A percentile compares a stretch with the other conserved stretches of the same genome.
Evolutionary conservation across 23 tunicate genomes (phyloP).

Genomic region (Styela plicata): DNA sequence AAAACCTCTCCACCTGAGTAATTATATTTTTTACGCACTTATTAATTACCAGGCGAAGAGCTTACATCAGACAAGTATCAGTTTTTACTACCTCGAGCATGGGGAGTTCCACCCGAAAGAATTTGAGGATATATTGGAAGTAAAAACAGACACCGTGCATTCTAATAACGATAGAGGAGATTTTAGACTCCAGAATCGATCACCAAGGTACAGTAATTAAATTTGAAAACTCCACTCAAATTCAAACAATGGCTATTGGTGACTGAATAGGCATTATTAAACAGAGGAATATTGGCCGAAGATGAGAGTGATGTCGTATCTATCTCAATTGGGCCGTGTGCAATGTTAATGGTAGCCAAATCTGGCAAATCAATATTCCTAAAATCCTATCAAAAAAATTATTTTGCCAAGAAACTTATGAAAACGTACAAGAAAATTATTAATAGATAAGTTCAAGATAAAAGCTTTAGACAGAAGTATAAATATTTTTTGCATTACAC

Average conservation of each 20-base stretch:
- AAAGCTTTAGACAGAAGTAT: too few relatives aligned
- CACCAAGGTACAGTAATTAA: conserved; percentile 28
- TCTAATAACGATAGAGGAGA: conserved; percentile 24
- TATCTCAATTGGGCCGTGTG: not conserved
- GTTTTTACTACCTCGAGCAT: conserved; percentile 53
- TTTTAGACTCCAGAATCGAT: conserved; percentile 40
- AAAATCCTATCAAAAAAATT: too few relatives aligned
- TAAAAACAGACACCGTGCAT: not conserved
- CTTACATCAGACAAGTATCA: conserved; percentile 56
- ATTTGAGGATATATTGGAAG: not conserved
- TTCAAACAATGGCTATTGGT: not conserved
- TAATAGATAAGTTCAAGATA: too few relatives aligned
- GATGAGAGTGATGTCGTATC: not conserved
- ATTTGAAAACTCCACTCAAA: not conserved
- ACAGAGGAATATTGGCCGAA: too few relatives aligned
- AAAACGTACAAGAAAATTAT: too few relatives aligned
- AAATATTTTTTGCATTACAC: too few relatives aligned
- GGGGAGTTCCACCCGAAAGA: conserved; percentile 52
- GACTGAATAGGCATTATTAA: conserved; percentile 10
- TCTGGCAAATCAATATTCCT: too few relatives aligned
- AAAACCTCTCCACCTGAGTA: not conserved
- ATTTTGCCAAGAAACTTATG: too few relatives aligned
- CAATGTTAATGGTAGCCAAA: not conserved
- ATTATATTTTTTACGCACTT: not conserved
- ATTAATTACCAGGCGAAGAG: conserved; percentile 61